Evolutionary conservation across 2,888 invertebrate species (phyloP), one percentile per base, ranked within the genome.

Genomic region (Gymnoscelis rufifasciata): DNA sequence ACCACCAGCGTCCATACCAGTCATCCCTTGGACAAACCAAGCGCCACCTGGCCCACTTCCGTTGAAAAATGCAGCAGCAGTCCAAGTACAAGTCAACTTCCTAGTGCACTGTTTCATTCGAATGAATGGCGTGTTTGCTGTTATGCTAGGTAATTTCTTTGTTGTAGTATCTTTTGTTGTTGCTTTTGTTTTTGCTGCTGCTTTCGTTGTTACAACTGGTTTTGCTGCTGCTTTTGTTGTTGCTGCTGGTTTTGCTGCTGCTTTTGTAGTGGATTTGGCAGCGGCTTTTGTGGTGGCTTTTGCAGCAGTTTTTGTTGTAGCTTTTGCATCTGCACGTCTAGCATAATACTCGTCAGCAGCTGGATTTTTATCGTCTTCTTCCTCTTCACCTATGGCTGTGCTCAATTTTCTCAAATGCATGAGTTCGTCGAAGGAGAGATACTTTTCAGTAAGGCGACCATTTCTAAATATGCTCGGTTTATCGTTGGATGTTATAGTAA

Each of bases 41-140:
- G 35, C 35, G 11, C 35, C 35, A n/a, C 35, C 35, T 10, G 35
- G 35, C 11, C 64, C 30, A 23, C 60, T 66, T n/a, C 71, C 78
- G 33, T 64, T 50, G 26, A 69, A 70, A 15, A 19, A 35, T 8
- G 35, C 35, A 24, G 69, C 61, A 42, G 68, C 71, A 24, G 87
- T 83, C 87, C 87, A 87, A 5, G 87, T 84, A 57, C 87, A 88
- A 0, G 87, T 88, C 41, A 84, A 54, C 59, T 78, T 78, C 30
- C 87, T 74, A 14, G 84, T 83, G 47, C 87, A 88, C 48, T 78
- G 62, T 56, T 76, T 83, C 54, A 71, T 56, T 42, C 75, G 66
- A 42, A 63, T 51, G 59, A 74, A 83, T 27, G 71, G 72, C 3
- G 78, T 75, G 47, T 76, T 76, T n/a, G 70, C 62, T 14, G 81